Percentiles rank a stretch among this genome's conserved stretches.
Conservation (phyloP, 2,888 invertebrate species). For the Leptinotarsa rubiginosa region DNA sequence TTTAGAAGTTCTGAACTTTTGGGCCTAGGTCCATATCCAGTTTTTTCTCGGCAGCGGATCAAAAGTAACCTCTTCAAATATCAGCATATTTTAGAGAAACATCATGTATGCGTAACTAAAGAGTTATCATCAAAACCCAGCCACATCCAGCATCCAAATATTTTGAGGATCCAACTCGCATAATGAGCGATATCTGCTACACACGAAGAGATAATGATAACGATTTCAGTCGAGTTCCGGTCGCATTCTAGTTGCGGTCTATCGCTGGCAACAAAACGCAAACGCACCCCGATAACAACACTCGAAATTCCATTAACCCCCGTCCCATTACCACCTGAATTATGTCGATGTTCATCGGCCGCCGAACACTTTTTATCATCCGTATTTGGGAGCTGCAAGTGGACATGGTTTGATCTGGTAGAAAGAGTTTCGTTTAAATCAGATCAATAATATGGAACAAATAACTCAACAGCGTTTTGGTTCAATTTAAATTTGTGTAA, state of each 20-base stretch:
- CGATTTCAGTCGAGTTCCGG: not conserved
- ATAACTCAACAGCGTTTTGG: too few relatives aligned
- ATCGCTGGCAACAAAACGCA: slow-evolving; percentile 2
- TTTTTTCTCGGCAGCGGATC: too few relatives aligned
- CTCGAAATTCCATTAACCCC: slow-evolving; percentile 49
- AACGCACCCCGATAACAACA: slow-evolving; percentile 41
- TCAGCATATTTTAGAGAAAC: too few relatives aligned
- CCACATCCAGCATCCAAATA: not conserved
- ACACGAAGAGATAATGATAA: not conserved
- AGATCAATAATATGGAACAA: too few relatives aligned
- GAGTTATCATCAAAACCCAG: too few relatives aligned
- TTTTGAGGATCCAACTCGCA: not conserved
- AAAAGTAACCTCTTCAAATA: too few relatives aligned
- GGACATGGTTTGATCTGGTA: too few relatives aligned
- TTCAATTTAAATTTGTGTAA: too few relatives aligned
- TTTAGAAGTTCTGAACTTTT: too few relatives aligned
- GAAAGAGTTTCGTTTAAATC: too few relatives aligned
- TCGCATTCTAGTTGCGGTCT: not conserved
- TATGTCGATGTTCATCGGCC: slow-evolving; percentile 30
- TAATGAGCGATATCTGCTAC: not conserved
- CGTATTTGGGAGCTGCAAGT: not conserved
- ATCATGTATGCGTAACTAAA: too few relatives aligned
- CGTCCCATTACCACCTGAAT: slow-evolving; percentile 46
- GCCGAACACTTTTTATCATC: slow-evolving; percentile 7
- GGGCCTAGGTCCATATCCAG: too few relatives aligned